phyloP scores from a whole-genome alignment of 2,888 invertebrate species.

The Hypsopygia costalis region DNA sequence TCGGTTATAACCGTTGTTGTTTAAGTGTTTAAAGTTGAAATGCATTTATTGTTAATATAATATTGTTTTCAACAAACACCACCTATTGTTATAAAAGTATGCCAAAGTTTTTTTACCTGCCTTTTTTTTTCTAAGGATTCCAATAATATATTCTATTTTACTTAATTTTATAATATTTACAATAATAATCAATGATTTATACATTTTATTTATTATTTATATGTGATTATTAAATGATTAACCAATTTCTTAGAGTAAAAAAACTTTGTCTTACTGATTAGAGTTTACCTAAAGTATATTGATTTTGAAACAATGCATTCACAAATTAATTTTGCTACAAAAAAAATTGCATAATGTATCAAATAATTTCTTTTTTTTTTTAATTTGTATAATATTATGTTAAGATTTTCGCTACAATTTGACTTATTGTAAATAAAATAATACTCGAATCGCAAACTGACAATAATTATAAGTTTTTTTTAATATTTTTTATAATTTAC shows the following conservation, averaged over 20 bases:
- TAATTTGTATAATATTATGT: constrained; percentile 31
- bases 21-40: constrained; percentile 27
- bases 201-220: background rate
- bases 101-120: constrained; percentile 12
- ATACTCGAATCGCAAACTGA: constrained; percentile 79
- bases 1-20: constrained; percentile 32
- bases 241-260: constrained; percentile 2
- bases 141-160: background rate
- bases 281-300: background rate
- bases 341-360: background rate
- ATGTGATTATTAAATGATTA: constrained; percentile 1
- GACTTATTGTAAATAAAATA: constrained; percentile 58
- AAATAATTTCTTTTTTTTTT: background rate
- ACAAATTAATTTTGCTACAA: background rate
- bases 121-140: no score
- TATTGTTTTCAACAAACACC: constrained; percentile 11
- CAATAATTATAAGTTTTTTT: constrained; percentile 70
- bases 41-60: constrained; percentile 33
- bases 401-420: constrained; percentile 42
- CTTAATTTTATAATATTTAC: background rate
- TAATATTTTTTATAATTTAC: constrained; percentile 54
- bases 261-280: constrained; percentile 3
- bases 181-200: background rate
- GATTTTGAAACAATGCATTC: background rate
- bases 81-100: constrained; percentile 10